phyloP scores from a whole-genome alignment of 2,113 vertebrate genomes.

The Oreotrochilus melanogaster region DNA sequence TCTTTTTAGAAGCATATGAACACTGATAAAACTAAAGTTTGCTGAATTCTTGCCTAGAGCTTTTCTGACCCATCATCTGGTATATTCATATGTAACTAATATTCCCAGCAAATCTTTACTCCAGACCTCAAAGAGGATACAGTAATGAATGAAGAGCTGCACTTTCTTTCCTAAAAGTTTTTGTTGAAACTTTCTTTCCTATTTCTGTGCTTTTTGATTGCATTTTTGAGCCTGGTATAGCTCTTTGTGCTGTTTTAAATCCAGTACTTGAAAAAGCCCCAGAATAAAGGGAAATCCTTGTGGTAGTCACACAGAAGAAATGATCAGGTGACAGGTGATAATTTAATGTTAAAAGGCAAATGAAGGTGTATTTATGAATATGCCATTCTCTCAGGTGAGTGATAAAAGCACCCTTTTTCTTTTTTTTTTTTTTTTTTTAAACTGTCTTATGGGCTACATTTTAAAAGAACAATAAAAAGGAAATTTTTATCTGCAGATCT shows the following conservation, averaged over 20 bases:
- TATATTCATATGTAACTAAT: conserved; percentile 34
- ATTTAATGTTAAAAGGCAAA: conserved; percentile 9
- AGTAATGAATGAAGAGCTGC: conserved; percentile 29
- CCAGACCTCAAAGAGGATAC: conserved; percentile 1
- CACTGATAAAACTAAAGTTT: conserved; percentile 29
- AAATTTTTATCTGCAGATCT: background rate
- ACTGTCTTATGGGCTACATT: background rate
- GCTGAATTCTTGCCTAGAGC: conserved; percentile 44
- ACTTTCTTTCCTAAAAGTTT: conserved; percentile 28
- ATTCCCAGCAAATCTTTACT: conserved; percentile 50
- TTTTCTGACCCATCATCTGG: conserved; percentile 54
- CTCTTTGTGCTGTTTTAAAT: background rate
- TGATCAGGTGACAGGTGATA: background rate
- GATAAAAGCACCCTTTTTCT: background rate
- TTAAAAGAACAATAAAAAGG: background rate
- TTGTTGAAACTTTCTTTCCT: background rate
- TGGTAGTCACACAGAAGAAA: background rate
- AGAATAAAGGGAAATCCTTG: background rate
- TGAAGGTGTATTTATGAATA: background rate
- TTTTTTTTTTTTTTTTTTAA: background rate
- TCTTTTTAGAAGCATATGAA: conserved; percentile 39
- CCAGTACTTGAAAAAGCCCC: background rate
- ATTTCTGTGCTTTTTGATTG: background rate
- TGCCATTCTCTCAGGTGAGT: background rate
- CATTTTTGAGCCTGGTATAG: background rate